A percentile compares a stretch with the other conserved stretches of the same genome.
Evolutionary conservation across 2,888 invertebrate species (phyloP).

Genomic region (Capitulum mitella): DNA sequence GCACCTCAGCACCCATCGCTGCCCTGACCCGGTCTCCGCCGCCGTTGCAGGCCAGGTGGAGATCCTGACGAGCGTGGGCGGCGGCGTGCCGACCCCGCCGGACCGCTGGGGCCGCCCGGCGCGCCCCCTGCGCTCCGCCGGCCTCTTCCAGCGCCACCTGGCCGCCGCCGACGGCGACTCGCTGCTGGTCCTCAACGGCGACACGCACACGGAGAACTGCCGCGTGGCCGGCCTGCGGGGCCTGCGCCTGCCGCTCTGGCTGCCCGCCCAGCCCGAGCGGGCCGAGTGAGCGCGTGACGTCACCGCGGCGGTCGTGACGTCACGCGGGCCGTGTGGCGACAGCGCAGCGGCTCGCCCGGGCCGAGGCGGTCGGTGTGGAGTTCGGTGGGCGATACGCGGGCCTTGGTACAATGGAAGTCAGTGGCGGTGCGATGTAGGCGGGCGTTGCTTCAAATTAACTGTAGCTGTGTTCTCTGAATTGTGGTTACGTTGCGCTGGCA

Average conservation of each 20-base stretch:
- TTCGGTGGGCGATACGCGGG: too few species aligned
- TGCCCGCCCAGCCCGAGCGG: conserved; percentile 40
- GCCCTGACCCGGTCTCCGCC: too few species aligned
- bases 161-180: conserved; percentile 63
- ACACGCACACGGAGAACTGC: conserved; percentile 63
- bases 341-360: too few species aligned
- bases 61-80: conserved; percentile 63
- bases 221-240: conserved; percentile 62
- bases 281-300: not conserved
- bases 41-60: conserved; percentile 58
- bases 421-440: too few species aligned
- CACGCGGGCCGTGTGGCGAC: too few species aligned
- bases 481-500: too few species aligned
- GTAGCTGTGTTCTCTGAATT: too few species aligned
- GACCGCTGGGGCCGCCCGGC: conserved; percentile 59
- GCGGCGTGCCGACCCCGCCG: conserved; percentile 50
- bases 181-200: conserved; percentile 62
- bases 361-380: too few species aligned
- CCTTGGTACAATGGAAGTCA: too few species aligned
- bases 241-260: conserved; percentile 59
- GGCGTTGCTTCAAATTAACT: too few species aligned
- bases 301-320: not conserved
- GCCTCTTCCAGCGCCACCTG: conserved; percentile 63
- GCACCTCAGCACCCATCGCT: too few species aligned
- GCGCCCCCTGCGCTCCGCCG: conserved; percentile 59